A percentile compares a stretch with the other conserved stretches of the same genome.
phyloP scores from a whole-genome alignment of 1,140 invertebrate genomes.

The Papilio glaucus region DNA sequence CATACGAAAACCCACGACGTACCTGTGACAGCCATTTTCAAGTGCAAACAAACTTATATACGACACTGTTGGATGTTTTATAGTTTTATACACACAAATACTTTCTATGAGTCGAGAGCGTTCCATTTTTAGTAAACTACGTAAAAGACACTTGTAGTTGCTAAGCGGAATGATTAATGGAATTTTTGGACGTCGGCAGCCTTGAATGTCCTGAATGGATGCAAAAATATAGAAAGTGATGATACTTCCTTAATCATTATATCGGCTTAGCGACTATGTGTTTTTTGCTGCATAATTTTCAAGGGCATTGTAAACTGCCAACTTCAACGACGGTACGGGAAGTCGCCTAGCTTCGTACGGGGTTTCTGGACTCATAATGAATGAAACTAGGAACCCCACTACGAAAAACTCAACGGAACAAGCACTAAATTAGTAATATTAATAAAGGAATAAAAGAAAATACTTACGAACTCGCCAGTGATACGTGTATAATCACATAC shows the following conservation, averaged over 20 bases:
- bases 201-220: slow-evolving; percentile 51
- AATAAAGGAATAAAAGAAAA: slow-evolving; percentile 80
- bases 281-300: slow-evolving; percentile 83
- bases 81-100: slow-evolving; percentile 72
- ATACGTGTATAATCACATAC: slow-evolving; percentile 83
- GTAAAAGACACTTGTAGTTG: slow-evolving; percentile 59
- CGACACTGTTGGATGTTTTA: slow-evolving; percentile 67
- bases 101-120: slow-evolving; percentile 77
- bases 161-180: slow-evolving; percentile 57
- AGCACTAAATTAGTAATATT: slow-evolving; percentile 62
- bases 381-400: slow-evolving; percentile 64
- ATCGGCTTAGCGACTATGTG: slow-evolving; percentile 63
- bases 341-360: slow-evolving; percentile 46
- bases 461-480: slow-evolving; percentile 82
- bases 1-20: slow-evolving; percentile 28
- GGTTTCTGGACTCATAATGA: slow-evolving; percentile 67
- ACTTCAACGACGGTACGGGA: slow-evolving; percentile 60
- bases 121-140: slow-evolving; percentile 78
- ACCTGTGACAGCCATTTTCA: slow-evolving; percentile 56
- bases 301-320: slow-evolving; percentile 78
- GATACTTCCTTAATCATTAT: slow-evolving; percentile 57
- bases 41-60: slow-evolving; percentile 45
- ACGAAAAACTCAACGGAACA: slow-evolving; percentile 56
- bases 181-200: slow-evolving; percentile 44
- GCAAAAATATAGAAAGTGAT: slow-evolving; percentile 55